Conservation (phyloP, 2,888 invertebrate genomes). For the Steromphala cineraria region DNA sequence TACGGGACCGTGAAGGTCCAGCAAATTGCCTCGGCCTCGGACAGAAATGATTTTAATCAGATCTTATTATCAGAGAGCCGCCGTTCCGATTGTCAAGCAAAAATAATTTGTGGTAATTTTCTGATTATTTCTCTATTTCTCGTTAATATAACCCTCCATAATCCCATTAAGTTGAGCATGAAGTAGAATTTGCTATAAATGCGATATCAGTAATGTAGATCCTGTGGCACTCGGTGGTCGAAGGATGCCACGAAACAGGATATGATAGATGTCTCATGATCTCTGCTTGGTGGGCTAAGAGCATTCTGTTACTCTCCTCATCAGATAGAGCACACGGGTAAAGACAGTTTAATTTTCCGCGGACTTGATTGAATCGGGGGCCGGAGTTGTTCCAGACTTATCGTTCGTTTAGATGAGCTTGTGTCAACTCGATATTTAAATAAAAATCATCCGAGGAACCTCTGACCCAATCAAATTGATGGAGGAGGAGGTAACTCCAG, state of each 20-base stretch:
- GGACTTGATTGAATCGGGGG: constrained; percentile 6
- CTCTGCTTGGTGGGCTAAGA: background rate
- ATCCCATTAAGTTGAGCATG: constrained; percentile 7
- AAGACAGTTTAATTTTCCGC: constrained; percentile 15
- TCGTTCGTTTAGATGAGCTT: constrained; percentile 14
- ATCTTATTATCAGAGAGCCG: background rate
- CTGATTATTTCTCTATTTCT: constrained; percentile 8
- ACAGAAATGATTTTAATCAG: background rate
- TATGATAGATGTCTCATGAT: background rate
- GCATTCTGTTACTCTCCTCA: background rate
- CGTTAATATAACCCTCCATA: constrained; percentile 3
- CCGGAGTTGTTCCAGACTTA: background rate
- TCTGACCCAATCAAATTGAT: constrained; percentile 6
- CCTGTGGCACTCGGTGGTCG: background rate
- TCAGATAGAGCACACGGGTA: background rate
- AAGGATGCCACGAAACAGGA: background rate
- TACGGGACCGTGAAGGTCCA: too few species aligned
- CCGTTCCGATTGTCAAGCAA: background rate
- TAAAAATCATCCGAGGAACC: constrained; percentile 12
- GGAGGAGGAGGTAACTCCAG: background rate
- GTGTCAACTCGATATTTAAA: constrained; percentile 9
- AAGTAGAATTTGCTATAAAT: constrained; percentile 5
- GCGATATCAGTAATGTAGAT: constrained; percentile 7
- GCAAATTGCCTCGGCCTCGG: background rate
- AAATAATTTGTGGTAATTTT: constrained; percentile 1